Conservation (phyloP, 37 sponge, comb jelly and placozoan genomes). For the Tethya wilhelma region DNA sequence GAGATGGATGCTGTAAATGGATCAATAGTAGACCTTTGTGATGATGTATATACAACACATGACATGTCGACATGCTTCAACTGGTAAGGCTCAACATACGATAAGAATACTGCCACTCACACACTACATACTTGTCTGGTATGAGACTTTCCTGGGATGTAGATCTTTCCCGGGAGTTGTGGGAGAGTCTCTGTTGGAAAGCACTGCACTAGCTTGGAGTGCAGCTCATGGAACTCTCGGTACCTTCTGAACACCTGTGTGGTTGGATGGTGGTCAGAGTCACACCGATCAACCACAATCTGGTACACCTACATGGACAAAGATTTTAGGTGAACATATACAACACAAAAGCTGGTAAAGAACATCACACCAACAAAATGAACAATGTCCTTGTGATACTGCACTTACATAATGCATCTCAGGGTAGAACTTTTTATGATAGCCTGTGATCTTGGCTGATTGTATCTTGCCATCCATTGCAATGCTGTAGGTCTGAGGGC, state of each 20-base stretch:
- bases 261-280: background rate
- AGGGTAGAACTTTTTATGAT: conserved; percentile 75
- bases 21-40: background rate
- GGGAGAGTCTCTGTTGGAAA: conserved; percentile 66
- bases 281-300: conserved; percentile 48
- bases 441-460: conserved; percentile 55
- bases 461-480: conserved; percentile 62
- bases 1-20: background rate
- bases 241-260: conserved; percentile 74
- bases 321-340: background rate
- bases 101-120: background rate
- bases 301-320: conserved; percentile 49
- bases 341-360: background rate
- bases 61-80: background rate
- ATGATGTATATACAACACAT: background rate
- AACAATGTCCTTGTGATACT: background rate
- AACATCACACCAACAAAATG: background rate
- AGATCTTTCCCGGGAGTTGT: conserved; percentile 73
- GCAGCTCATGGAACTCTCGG: conserved; percentile 87
- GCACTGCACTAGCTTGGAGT: conserved; percentile 61
- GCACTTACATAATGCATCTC: conserved; percentile 72
- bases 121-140: conserved; percentile 17
- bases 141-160: conserved; percentile 33
- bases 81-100: too few species aligned
- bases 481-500: conserved; percentile 46